A percentile compares a stretch with the other conserved stretches of the same genome.
These are phyloP conservation scores for Scleropages formosus DNA, from an alignment of 2,797 vertebrate species.

Conservation along the genomic window DNA sequence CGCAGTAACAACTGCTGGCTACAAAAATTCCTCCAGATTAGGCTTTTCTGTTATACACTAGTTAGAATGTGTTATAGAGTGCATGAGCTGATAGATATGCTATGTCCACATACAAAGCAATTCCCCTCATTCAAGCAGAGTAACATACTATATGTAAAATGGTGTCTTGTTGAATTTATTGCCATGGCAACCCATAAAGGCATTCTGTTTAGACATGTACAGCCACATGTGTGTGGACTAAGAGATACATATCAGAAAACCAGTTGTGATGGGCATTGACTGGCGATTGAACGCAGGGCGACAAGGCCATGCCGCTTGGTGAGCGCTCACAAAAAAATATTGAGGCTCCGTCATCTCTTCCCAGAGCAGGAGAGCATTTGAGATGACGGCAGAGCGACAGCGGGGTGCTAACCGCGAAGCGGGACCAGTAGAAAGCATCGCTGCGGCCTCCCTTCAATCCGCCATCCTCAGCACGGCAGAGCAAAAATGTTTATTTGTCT, in stretches of 20 bases:
- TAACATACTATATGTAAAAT: slow-evolving; percentile 25
- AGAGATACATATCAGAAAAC: slow-evolving; percentile 14
- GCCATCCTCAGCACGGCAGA: slow-evolving; percentile 44
- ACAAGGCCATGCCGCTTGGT: not conserved
- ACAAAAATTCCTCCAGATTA: not conserved
- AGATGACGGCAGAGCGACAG: slow-evolving; percentile 36
- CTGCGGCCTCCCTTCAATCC: slow-evolving; percentile 45
- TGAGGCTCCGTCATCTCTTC: slow-evolving; percentile 15
- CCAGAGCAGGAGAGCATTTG: slow-evolving; percentile 23
- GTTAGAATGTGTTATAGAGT: not conserved
- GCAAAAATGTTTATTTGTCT: slow-evolving; percentile 82
- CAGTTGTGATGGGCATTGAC: slow-evolving; percentile 21
- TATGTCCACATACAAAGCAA: not conserved
- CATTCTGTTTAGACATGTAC: slow-evolving; percentile 11
- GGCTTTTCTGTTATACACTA: not conserved
- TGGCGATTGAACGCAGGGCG: not conserved
- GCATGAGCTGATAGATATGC: not conserved
- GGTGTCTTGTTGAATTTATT: slow-evolving; percentile 21
- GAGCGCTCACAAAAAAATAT: not conserved
- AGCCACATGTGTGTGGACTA: slow-evolving; percentile 16
- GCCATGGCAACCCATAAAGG: slow-evolving; percentile 19
- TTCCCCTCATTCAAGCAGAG: not conserved
- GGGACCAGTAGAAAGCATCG: slow-evolving; percentile 44
- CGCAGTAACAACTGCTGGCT: not conserved
- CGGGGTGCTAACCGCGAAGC: slow-evolving; percentile 55